Base-by-base conservation (phyloP, 2,113 vertebrate genomes). In the Zosterops borbonicus region DNA sequence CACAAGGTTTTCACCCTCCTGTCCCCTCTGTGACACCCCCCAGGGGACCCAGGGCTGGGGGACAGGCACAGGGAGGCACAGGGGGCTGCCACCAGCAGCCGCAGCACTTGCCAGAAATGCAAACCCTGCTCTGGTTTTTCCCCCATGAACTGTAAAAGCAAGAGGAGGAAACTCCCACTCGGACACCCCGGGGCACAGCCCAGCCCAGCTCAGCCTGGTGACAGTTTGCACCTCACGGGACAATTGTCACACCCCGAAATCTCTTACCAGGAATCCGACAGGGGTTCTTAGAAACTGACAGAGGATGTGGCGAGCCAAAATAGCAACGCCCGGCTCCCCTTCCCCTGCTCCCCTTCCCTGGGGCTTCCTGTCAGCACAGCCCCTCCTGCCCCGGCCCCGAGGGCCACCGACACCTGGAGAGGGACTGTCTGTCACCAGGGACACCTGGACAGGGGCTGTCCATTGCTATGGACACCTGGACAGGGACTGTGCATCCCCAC, bases 251-350 rank as follows among this genome's bases (percentile, higher is more conserved):
- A 59, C 52, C 28, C 50, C 9, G 9, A 89, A 74, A 91, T 83
- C 95, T 97, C 96, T 97, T 97, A 97, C 97, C 95, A 97, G 97
- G 97, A 98, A 98, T 97, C 80, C 16, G 1, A 95, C 65, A 4
- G 62, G 23, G 2, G n/a, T 98, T 98, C 98, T 98, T 96, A 98
- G 98, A 98, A 98, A 97, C 96, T 97, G 96, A 52, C 96, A 97
- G 97, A 98, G 98, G 98, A 98, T 98, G 98, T 98, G 98, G 98
- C n/a, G 79, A 98, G 95, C 83, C 70, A 97, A 97, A 96, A 97
- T 95, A 96, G 92, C 94, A 96, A 96, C 96, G 37, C 95, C 96
- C 91, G 31, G 64, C 92, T 63, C 92, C 88, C 87, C 80, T 53
- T 33, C 12, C 47, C 39, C 64, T 11, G 65, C 92, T 64, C 90